phyloP scores from a whole-genome alignment of 2,113 vertebrate genomes.

The Tragelaphus imberbis region DNA sequence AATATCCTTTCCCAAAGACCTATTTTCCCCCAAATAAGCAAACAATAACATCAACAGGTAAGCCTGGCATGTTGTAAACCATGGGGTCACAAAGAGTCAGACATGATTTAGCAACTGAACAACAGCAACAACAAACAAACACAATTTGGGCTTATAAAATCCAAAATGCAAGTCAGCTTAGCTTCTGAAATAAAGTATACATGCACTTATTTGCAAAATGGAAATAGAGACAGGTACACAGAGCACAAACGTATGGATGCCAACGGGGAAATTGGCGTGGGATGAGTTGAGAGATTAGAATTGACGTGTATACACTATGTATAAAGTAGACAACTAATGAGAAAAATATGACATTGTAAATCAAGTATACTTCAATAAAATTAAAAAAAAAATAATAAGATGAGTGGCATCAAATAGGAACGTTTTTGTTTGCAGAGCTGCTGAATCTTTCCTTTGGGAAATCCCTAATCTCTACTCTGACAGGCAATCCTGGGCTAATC shows the following conservation, averaged over 20 bases:
- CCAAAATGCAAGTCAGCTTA: background rate
- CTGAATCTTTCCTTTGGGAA: background rate
- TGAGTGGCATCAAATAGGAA: background rate
- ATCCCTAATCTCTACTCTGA: background rate
- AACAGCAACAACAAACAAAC: background rate
- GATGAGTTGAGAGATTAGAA: background rate
- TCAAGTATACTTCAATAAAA: background rate
- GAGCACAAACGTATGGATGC: background rate
- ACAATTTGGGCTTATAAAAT: background rate
- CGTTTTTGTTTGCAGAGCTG: background rate
- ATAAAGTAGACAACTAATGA: background rate
- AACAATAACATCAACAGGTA: background rate
- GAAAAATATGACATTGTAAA: background rate
- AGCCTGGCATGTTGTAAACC: background rate
- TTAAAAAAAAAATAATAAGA: background rate
- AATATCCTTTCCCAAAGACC: background rate
- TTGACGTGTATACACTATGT: background rate
- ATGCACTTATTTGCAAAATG: background rate
- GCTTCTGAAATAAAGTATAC: background rate
- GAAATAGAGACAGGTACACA: background rate
- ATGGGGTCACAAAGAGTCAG: background rate
- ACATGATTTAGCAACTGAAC: background rate
- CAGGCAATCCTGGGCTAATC: background rate
- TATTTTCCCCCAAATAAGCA: background rate
- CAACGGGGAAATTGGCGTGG: rapidly evolving